These are phyloP conservation scores for Eulemur coronatus DNA, from an alignment of 2,797 vertebrate species.

Conservation along the genomic window DNA sequence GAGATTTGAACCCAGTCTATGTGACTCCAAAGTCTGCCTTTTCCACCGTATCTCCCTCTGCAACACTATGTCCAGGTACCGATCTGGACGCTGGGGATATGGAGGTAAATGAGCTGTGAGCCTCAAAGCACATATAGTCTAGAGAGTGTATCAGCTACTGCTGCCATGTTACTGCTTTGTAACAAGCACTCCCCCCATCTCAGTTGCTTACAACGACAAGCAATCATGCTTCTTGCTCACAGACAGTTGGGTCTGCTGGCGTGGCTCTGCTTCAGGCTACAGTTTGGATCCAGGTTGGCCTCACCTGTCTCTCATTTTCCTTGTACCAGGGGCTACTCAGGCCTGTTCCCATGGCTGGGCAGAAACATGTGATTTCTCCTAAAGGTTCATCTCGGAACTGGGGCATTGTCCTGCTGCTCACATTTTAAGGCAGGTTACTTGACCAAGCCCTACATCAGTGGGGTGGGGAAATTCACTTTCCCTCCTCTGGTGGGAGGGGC, in stretches of 20 bases:
- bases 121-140: background rate
- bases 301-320: background rate
- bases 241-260: rapidly evolving
- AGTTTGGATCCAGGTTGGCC: background rate
- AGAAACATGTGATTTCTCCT: background rate
- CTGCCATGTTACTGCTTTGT: background rate
- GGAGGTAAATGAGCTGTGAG: rapidly evolving
- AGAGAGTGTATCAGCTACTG: background rate
- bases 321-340: background rate
- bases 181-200: background rate
- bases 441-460: background rate
- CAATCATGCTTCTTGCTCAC: background rate
- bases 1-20: background rate
- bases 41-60: too few species aligned
- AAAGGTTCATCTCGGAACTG: background rate
- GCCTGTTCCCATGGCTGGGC: background rate
- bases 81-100: background rate
- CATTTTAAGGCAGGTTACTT: rapidly evolving
- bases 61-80: background rate
- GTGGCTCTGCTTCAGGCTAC: background rate
- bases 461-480: rapidly evolving
- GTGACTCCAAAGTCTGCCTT: background rate
- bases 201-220: background rate
- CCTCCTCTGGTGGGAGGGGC: background rate
- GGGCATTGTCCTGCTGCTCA: rapidly evolving